Evolutionary conservation across 1,140 invertebrate species (phyloP).

Genomic region (Drosophila athabasca): DNA sequence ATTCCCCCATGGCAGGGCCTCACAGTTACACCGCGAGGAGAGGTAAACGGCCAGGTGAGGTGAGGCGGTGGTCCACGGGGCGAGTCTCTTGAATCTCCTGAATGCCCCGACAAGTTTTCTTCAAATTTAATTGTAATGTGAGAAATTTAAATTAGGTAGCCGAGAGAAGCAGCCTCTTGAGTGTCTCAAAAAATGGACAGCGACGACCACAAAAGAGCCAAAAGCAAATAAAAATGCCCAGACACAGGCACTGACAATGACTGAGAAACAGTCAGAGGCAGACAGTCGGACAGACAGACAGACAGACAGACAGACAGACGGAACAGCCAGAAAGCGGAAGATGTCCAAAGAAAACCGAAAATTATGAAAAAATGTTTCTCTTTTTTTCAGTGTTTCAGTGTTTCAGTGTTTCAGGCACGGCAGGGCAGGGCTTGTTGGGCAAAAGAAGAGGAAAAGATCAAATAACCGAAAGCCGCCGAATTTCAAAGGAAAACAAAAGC

Average conservation of each 20-base stretch:
- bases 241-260: conserved; percentile 62
- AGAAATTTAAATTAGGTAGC: conserved; percentile 82
- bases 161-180: conserved; percentile 24
- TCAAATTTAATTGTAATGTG: conserved; percentile 78
- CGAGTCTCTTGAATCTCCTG: conserved; percentile 26
- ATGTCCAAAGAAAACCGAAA: conserved; percentile 62
- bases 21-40: conserved; percentile 29
- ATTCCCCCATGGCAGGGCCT: conserved; percentile 41
- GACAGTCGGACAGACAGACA: neutral
- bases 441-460: conserved; percentile 64
- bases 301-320: neutral
- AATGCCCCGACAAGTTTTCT: conserved; percentile 52
- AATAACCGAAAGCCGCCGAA: conserved; percentile 76
- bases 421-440: conserved; percentile 40
- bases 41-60: conserved; percentile 49
- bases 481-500: conserved; percentile 81
- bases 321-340: conserved; percentile 51
- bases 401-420: too few species aligned
- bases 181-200: conserved; percentile 31
- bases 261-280: conserved; percentile 53
- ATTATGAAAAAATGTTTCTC: conserved; percentile 72
- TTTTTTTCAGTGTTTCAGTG: conserved; percentile 43
- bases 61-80: conserved; percentile 32
- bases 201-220: conserved; percentile 20
- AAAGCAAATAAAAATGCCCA: conserved; percentile 58